These are phyloP conservation scores for Typhlichthys subterraneus DNA, from an alignment of 2,797 vertebrate species.

Conservation along the genomic window DNA sequence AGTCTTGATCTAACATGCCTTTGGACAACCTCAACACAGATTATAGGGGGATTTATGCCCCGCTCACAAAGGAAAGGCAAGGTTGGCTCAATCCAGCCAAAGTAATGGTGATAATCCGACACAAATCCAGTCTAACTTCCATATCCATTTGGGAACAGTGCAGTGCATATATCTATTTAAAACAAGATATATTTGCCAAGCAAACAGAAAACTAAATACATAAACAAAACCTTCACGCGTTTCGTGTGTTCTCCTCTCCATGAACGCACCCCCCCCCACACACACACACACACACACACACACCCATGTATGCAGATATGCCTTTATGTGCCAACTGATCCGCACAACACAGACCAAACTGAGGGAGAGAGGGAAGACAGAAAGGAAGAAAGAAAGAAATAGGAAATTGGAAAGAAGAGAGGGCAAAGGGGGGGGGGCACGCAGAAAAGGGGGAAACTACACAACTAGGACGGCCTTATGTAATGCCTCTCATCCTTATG, in stretches of 20 bases:
- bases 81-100: no score
- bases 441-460: conserved; percentile 21
- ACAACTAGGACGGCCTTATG: conserved; percentile 75
- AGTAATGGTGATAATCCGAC: no score
- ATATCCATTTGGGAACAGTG: no score
- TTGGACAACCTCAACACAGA: conserved; percentile 52
- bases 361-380: conserved; percentile 6
- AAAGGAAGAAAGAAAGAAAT: conserved; percentile 25
- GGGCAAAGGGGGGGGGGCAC: conserved; percentile 36
- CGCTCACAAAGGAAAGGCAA: no score
- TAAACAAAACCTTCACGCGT: not conserved
- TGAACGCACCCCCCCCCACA: not conserved
- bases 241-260: no score
- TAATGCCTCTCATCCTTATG: conserved; percentile 67
- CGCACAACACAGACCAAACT: conserved; percentile 12
- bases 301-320: conserved; percentile 9
- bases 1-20: conserved; percentile 52
- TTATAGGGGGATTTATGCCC: conserved; percentile 48
- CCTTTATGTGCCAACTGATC: conserved; percentile 3
- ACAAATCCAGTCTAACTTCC: no score
- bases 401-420: not conserved
- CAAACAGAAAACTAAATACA: no score
- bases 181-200: no score
- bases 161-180: no score
- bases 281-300: not conserved